Base-by-base conservation (phyloP, 2,797 vertebrate species). In the Fistularia commersonii region DNA sequence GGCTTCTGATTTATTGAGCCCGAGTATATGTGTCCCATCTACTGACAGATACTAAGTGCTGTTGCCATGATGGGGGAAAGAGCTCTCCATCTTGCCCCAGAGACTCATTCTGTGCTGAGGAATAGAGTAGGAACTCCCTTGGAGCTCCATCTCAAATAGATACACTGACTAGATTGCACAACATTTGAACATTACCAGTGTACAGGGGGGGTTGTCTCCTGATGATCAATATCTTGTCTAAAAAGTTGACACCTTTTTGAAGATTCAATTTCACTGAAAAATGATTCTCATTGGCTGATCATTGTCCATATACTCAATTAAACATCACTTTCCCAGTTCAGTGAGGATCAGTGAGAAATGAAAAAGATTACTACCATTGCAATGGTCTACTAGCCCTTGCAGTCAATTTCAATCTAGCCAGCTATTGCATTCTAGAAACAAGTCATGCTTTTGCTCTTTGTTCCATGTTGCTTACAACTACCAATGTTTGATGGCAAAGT, bases 1-100 rank as follows among this genome's bases (percentile, higher is more conserved):
- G 81, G 69, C 69, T 64, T 65, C 76, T 85, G 85, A 88, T 88
- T 85, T 85, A 88, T 82, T 62, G 81, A 79, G 70, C 63, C 69
- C 57, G 64, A 64, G 69, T 60, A 77, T 66, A 66, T 61, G 67
- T 44, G 23, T 51, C 49, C 63, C 41, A 49, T 57, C 59, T 49
- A 42, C 66, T 74, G 88, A 85, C 83, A 82, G 79, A 64, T 81
- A 87, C 67, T 66, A 78, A 88, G 77, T 74, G 54, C 48, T 45
- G 61, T 58, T 78, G 82, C 80, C 72, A 70, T 40, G 46, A 53
- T 45, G 69, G 57, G 70, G 66, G 66, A 80, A 81, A 57, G 72
- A 57, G 70, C 76, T 78, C 73, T 88, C 74, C 72, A 77, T 88
- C 82, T 81, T 77, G 50, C 49, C 72, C 69, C 6, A 45, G 62